Conservation (phyloP, 2,888 invertebrate species). For the Idaea aversata region DNA sequence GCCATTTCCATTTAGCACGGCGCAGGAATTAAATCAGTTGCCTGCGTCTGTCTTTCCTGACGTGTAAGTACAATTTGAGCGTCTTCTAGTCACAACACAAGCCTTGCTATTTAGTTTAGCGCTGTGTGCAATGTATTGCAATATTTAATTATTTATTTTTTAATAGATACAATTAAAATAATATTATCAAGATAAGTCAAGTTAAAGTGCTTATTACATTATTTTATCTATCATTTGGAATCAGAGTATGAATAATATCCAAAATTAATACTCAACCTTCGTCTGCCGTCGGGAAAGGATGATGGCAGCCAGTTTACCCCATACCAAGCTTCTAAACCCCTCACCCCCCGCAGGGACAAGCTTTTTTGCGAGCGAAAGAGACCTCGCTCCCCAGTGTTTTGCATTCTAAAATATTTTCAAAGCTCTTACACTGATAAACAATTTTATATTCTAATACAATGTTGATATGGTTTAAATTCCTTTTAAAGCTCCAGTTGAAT, state of each 20-base stretch:
- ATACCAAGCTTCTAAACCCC: slow-evolving; percentile 49
- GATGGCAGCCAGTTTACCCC: slow-evolving; percentile 68
- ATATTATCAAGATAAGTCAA: background rate
- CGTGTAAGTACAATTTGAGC: no score
- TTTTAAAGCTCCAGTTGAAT: slow-evolving; percentile 5
- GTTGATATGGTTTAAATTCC: slow-evolving; percentile 29
- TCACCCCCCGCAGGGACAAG: slow-evolving; percentile 48
- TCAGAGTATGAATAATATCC: slow-evolving; percentile 61
- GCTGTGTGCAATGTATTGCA: no score
- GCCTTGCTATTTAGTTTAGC: no score
- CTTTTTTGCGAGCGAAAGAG: slow-evolving; percentile 80
- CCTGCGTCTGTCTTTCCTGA: no score
- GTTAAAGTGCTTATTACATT: background rate
- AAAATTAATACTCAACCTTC: slow-evolving; percentile 76
- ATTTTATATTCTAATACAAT: slow-evolving; percentile 20
- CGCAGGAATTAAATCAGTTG: no score
- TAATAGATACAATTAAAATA: background rate
- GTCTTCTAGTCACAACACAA: no score
- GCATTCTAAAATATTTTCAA: slow-evolving; percentile 78
- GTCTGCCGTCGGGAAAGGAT: slow-evolving; percentile 67
- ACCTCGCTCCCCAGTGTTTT: slow-evolving; percentile 73
- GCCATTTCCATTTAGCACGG: no score
- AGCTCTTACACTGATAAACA: slow-evolving; percentile 23
- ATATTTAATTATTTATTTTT: no score
- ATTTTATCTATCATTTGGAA: slow-evolving; percentile 33